These are phyloP conservation scores for Cuniculus paca DNA, from an alignment of 2,797 vertebrate genomes.

Conservation along the genomic window DNA sequence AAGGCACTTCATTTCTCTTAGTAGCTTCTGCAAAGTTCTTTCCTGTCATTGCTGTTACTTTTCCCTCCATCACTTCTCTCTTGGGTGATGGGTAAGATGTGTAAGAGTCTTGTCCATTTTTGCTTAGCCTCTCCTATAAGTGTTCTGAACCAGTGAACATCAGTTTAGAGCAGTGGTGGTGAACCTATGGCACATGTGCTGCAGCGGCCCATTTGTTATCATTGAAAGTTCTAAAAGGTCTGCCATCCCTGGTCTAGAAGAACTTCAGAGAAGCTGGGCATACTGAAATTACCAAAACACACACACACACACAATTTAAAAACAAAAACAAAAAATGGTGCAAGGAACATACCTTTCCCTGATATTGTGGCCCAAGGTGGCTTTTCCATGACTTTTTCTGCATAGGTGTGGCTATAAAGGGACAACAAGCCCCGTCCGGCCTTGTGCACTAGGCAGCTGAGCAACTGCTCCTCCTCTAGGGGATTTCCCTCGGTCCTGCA, in stretches of 20 bases:
- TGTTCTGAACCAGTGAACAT: background rate
- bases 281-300: background rate
- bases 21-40: slow-evolving; percentile 60
- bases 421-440: slow-evolving; percentile 87
- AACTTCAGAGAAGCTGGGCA: background rate
- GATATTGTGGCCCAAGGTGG: slow-evolving; percentile 86
- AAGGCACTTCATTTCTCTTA: background rate
- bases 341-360: slow-evolving; percentile 89
- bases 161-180: background rate
- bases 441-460: slow-evolving; percentile 93
- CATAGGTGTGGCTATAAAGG: slow-evolving; percentile 89
- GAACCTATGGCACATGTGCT: background rate
- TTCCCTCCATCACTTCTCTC: background rate
- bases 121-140: background rate
- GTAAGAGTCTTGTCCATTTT: background rate
- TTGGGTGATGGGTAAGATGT: background rate
- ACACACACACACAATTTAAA: background rate
- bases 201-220: background rate
- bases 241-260: background rate
- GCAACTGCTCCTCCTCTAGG: slow-evolving; percentile 92
- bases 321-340: background rate
- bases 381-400: slow-evolving; percentile 90
- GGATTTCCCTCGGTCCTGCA: slow-evolving; percentile 87
- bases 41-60: background rate
- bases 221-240: background rate